These are phyloP conservation scores for Amblyjoppa fuscipennis DNA, from an alignment of 2,888 invertebrate species.

Conservation along the genomic window DNA sequence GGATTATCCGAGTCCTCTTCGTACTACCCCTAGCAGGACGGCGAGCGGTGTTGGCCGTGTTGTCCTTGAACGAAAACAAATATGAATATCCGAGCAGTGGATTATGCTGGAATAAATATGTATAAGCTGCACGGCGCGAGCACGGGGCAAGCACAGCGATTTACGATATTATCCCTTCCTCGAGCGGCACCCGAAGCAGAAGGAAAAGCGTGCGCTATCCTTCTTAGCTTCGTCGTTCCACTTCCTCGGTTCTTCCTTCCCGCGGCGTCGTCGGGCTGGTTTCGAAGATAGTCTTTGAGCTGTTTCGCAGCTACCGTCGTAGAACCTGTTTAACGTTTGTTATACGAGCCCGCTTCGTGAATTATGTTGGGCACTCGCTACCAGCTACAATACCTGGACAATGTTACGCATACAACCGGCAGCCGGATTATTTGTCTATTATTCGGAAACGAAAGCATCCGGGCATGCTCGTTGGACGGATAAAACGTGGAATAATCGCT, in stretches of 20 bases:
- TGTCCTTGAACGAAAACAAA: conserved; percentile 53
- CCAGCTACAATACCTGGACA: not conserved
- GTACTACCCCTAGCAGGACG: not conserved
- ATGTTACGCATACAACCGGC: not conserved
- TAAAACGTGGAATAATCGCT: conserved; percentile 32
- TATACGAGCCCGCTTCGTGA: not conserved
- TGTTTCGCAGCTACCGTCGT: conserved; percentile 39
- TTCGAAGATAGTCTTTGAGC: conserved; percentile 20
- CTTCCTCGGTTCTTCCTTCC: conserved; percentile 16
- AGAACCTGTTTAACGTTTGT: conserved; percentile 33
- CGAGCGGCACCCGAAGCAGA: conserved; percentile 32
- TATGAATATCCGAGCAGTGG: conserved; percentile 67
- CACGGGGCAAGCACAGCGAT: conserved; percentile 58
- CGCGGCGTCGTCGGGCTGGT: not conserved
- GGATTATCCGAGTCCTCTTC: not conserved
- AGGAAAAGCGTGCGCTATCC: conserved; percentile 43
- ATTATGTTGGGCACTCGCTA: not conserved
- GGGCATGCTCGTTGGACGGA: not conserved
- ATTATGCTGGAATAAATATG: conserved; percentile 70
- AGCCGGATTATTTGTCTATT: conserved; percentile 25
- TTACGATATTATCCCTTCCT: conserved; percentile 66
- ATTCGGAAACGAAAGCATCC: conserved; percentile 22
- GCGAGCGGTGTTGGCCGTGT: conserved; percentile 8
- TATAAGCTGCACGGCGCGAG: conserved; percentile 64
- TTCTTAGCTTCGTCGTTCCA: conserved; percentile 22